A percentile compares a stretch with the other conserved stretches of the same genome.
These are phyloP conservation scores for Gryllus bimaculatus DNA, from an alignment of 1,140 invertebrate genomes.

Conservation along the genomic window DNA sequence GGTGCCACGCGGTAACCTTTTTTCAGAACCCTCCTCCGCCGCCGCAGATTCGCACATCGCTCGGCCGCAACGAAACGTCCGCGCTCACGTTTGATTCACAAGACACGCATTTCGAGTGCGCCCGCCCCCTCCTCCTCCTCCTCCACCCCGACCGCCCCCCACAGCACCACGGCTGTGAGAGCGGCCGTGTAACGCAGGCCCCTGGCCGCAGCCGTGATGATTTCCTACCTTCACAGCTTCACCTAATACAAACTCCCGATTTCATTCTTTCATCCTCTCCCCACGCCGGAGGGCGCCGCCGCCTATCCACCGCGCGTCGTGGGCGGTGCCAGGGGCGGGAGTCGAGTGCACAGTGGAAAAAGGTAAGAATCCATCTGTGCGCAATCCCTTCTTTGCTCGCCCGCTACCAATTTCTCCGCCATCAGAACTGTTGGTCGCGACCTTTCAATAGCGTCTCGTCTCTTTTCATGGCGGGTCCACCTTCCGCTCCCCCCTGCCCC, in stretches of 20 bases:
- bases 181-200: neutral
- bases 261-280: slow-evolving; percentile 25
- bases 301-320: too few species aligned
- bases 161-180: too few species aligned
- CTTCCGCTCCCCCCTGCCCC: neutral
- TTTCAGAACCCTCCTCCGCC: too few species aligned
- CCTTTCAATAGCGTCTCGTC: slow-evolving; percentile 15
- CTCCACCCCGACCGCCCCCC: too few species aligned
- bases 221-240: slow-evolving; percentile 25
- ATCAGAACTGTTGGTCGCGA: slow-evolving; percentile 13
- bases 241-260: slow-evolving; percentile 24
- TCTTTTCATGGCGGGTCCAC: slow-evolving; percentile 11
- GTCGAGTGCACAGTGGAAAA: neutral
- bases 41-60: too few species aligned
- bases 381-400: slow-evolving; percentile 18
- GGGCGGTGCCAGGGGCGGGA: too few species aligned
- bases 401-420: slow-evolving; percentile 18
- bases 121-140: too few species aligned
- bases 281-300: neutral
- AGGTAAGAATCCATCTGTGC: slow-evolving; percentile 16
- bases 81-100: too few species aligned
- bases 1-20: too few species aligned
- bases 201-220: slow-evolving; percentile 12
- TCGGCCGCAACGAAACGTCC: too few species aligned
- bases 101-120: too few species aligned